Evolutionary conservation across 2,113 vertebrate species (phyloP).

Genomic region (Tiliqua scincoides): DNA sequence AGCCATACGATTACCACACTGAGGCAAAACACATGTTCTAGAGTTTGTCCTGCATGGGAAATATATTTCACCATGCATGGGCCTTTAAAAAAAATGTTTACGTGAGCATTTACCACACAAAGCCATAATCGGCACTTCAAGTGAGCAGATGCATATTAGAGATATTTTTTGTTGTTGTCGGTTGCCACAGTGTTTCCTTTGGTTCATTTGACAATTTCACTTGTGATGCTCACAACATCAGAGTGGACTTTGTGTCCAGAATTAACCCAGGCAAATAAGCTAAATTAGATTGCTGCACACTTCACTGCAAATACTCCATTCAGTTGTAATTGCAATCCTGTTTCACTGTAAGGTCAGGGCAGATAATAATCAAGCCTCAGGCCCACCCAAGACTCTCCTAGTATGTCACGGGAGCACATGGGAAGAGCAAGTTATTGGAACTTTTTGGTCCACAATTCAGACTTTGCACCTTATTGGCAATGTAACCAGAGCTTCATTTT

Average conservation of each 20-base stretch:
- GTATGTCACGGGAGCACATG: not conserved
- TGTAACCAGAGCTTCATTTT: not conserved
- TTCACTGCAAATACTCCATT: constrained; percentile 2
- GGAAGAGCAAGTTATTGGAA: not conserved
- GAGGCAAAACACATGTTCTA: not conserved
- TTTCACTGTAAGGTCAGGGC: not conserved
- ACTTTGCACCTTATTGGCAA: not conserved
- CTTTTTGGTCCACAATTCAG: not conserved
- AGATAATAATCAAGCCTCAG: not conserved
- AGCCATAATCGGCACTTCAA: not conserved
- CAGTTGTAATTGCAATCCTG: not conserved
- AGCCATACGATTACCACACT: not conserved
- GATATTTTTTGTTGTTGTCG: not conserved
- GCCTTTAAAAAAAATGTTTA: not conserved
- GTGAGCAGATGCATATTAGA: not conserved
- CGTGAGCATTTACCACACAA: too few relatives aligned
- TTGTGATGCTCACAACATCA: not conserved
- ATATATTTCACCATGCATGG: not conserved
- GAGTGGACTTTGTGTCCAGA: not conserved
- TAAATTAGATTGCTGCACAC: constrained; percentile 3
- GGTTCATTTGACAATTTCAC: not conserved
- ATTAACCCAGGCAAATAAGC: not conserved
- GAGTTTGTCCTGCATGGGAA: not conserved
- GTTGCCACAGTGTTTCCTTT: not conserved
- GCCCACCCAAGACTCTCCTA: not conserved